Conservation (phyloP, 2,888 invertebrate species). For the Pammene fasciana region DNA sequence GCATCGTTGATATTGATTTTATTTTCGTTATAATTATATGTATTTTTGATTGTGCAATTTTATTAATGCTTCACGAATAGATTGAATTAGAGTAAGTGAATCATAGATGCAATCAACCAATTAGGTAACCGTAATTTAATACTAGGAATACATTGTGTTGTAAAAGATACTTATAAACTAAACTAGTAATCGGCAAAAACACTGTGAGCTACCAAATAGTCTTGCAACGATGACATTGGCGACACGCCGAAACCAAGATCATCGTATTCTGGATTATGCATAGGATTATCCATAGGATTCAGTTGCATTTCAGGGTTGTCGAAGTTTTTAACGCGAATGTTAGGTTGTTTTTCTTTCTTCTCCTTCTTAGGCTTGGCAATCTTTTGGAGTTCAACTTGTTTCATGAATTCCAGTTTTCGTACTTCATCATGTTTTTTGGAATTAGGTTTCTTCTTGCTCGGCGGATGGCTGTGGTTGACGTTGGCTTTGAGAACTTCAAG, state of each 20-base stretch:
- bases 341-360: constrained; percentile 24
- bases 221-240: constrained; percentile 62
- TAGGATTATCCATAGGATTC: constrained; percentile 6
- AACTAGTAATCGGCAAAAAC: constrained; percentile 64
- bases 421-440: constrained; percentile 37
- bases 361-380: constrained; percentile 32
- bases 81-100: neutral
- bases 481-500: constrained; percentile 71
- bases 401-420: constrained; percentile 36
- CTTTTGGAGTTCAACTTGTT: constrained; percentile 32
- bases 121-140: constrained; percentile 19
- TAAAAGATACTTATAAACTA: constrained; percentile 10
- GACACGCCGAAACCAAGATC: constrained; percentile 38
- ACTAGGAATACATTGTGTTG: constrained; percentile 16
- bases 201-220: constrained; percentile 70
- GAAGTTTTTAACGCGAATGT: constrained; percentile 17
- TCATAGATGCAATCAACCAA: constrained; percentile 17
- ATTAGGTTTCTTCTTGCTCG: constrained; percentile 55
- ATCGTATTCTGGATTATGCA: constrained; percentile 11
- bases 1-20: constrained; percentile 4
- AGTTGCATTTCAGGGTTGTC: constrained; percentile 21
- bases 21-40: neutral
- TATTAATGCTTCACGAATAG: neutral
- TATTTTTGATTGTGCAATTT: neutral
- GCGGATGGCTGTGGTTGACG: constrained; percentile 67